Evolutionary conservation across 2,888 invertebrate species (phyloP).

Genomic region (Lochmaea crataegi): DNA sequence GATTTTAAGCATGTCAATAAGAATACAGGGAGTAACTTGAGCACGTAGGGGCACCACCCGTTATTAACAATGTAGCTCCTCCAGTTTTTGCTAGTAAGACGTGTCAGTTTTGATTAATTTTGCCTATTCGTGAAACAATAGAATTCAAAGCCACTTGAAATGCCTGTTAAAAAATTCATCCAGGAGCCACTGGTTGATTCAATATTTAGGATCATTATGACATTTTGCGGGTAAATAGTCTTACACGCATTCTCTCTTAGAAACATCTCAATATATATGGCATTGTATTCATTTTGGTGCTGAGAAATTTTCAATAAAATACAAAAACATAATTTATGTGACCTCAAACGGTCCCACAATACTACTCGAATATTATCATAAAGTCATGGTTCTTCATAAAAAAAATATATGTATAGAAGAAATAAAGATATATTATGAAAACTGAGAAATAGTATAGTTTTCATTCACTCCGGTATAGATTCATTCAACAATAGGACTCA

Average conservation of each 20-base stretch:
- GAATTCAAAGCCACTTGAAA: not conserved
- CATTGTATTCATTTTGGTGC: constrained; percentile 29
- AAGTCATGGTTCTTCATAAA: constrained; percentile 43
- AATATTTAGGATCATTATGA: constrained; percentile 50
- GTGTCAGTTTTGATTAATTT: not conserved
- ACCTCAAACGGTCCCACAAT: constrained; percentile 61
- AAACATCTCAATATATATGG: constrained; percentile 40
- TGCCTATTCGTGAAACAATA: not conserved
- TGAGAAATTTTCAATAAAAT: constrained; percentile 34
- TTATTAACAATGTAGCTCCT: too few species aligned
- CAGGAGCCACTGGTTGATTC: constrained; percentile 16
- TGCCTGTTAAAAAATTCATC: not conserved
- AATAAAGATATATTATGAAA: constrained; percentile 59
- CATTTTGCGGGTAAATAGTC: constrained; percentile 58
- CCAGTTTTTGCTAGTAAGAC: too few species aligned
- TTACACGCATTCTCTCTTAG: constrained; percentile 34
- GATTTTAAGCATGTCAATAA: too few species aligned
- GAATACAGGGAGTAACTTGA: too few species aligned
- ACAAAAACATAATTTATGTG: constrained; percentile 59
- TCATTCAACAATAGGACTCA: constrained; percentile 54
- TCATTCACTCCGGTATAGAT: constrained; percentile 52
- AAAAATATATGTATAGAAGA: constrained; percentile 29
- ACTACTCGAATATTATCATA: constrained; percentile 50
- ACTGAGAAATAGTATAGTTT: constrained; percentile 57
- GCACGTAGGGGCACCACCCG: too few species aligned